Base-by-base conservation (phyloP, 2,797 vertebrate species). In the Epinephelus malabaricus region DNA sequence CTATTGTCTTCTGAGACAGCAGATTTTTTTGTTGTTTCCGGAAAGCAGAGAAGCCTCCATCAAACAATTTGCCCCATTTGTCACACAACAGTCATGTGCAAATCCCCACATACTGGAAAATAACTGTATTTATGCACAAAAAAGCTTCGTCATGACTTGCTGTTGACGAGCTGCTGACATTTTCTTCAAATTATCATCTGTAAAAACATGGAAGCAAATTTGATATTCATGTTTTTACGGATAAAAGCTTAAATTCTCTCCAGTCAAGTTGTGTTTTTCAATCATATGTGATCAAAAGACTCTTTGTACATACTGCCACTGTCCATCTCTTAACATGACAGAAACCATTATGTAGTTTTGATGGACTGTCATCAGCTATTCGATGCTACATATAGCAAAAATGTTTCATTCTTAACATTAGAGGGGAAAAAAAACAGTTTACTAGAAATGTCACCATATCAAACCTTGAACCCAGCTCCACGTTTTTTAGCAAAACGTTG, bases 381-480 rank as follows among this genome's bases (percentile, higher is more conserved):
- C 51, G 18, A 46, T 76, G 43, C 54, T 23, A 27, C 19, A 13
- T 47, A 38, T 2, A 49, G 19, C n/a, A 30, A 78, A 34, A 34
- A 40, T 21, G 14, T 59, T 85, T 67, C 2, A 43, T 27, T 73
- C 25, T 67, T 47, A 54, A 65, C 64, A 43, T 63, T 17, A 47
- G 17, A 18, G 40, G 46, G 46, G 21, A 19, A 23, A 40, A 63
- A 56, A 56, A 34, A 34, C 34, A 23, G 27, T 50, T 75, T 59
- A 59, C 25, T 61, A 25, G 21, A 79, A 46, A 71, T 60, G 56
- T 54, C 12, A 8, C 34, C 34, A 45, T 25, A 68, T 72, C 12
- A 76, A 81, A 69, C 60, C 15, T 53, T 78, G 47, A 67, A 58
- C 17, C 34, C 27, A 47, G 51, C 21, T 38, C 70, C 38, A 45